Conservation (phyloP, 1,140 invertebrate genomes). For the Drosophila bifasciata region DNA sequence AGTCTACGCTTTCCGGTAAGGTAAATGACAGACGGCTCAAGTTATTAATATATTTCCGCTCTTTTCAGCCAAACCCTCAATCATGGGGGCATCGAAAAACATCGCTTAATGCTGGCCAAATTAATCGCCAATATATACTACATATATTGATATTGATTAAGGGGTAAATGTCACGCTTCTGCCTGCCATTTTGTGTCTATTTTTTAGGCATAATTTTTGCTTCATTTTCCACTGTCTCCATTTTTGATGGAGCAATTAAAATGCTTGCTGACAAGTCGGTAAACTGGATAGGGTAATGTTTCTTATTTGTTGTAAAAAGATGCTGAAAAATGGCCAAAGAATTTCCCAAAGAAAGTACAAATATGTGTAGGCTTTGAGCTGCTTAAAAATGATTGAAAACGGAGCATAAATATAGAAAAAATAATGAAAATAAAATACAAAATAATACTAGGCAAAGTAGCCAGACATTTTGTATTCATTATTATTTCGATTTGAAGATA, state of each 20-base stretch:
- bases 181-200: conserved; percentile 4
- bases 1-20: conserved; percentile 40
- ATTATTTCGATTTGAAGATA: no score
- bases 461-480: no score
- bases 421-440: no score
- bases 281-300: conserved; percentile 37
- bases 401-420: no score
- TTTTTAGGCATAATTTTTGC: conserved; percentile 9
- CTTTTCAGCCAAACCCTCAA: conserved; percentile 12
- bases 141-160: conserved; percentile 72
- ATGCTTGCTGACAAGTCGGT: conserved; percentile 53
- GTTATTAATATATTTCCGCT: conserved; percentile 62
- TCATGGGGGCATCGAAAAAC: conserved; percentile 6
- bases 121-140: conserved; percentile 66
- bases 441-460: no score
- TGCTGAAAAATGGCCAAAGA: conserved; percentile 10
- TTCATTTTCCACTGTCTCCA: conserved; percentile 35
- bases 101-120: conserved; percentile 48
- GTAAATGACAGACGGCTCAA: conserved; percentile 59
- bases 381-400: no score
- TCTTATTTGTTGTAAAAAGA: conserved; percentile 13
- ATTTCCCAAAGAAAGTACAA: neutral
- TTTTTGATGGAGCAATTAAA: conserved; percentile 57
- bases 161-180: conserved; percentile 14
- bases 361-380: no score